These are phyloP conservation scores for Diloba caeruleocephala DNA, from an alignment of 2,888 invertebrate species.

Conservation along the genomic window DNA sequence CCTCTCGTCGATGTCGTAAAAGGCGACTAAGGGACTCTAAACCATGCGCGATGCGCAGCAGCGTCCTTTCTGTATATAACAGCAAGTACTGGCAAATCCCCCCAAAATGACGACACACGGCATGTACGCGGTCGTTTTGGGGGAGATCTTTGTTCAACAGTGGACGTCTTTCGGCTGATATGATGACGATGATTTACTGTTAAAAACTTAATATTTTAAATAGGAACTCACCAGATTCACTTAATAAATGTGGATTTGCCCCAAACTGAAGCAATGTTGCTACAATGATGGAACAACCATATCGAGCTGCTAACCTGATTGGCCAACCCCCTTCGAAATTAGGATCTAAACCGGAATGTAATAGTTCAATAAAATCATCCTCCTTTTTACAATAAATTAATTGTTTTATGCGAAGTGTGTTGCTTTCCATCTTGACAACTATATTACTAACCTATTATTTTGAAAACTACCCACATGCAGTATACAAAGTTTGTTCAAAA, in stretches of 20 bases:
- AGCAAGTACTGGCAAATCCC: too few relatives aligned
- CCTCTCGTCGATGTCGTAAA: too few relatives aligned
- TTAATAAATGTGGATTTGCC: conserved; percentile 80
- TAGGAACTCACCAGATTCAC: conserved; percentile 74
- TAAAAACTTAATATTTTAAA: neutral
- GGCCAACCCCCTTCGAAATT: conserved; percentile 83
- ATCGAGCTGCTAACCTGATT: conserved; percentile 79
- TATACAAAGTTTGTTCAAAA: too few relatives aligned
- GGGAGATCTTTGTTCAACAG: too few relatives aligned
- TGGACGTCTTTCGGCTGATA: too few relatives aligned
- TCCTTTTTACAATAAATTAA: conserved; percentile 70
- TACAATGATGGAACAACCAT: conserved; percentile 73
- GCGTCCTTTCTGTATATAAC: too few relatives aligned
- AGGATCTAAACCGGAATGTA: conserved; percentile 76
- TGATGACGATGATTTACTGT: too few relatives aligned
- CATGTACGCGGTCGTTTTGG: too few relatives aligned
- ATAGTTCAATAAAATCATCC: conserved; percentile 65
- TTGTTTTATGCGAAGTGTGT: conserved; percentile 63
- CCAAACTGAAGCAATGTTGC: conserved; percentile 75
- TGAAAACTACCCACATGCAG: conserved; percentile 8
- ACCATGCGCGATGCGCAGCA: too few relatives aligned
- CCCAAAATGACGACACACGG: too few relatives aligned
- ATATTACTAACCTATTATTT: conserved; percentile 3
- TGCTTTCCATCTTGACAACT: conserved; percentile 62
- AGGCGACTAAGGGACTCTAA: too few relatives aligned